Evolutionary conservation across 2,113 vertebrate species (phyloP), one percentile per base, ranked within the genome.

Genomic region (Eptesicus fuscus): DNA sequence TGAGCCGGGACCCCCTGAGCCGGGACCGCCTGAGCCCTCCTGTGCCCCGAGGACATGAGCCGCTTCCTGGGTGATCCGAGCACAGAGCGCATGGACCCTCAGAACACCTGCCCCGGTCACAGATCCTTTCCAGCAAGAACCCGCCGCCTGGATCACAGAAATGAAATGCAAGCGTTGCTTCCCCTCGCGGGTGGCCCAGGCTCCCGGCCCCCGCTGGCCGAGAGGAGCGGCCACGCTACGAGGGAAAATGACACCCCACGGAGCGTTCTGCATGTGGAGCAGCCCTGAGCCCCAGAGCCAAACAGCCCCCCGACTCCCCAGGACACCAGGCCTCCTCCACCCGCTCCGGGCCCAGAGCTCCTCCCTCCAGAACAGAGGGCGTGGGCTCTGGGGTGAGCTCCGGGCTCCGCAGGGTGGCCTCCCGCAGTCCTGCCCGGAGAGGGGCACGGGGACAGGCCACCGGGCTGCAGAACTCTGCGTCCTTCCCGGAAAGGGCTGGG

Each of bases 131-230:
- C 30, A 22, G 42, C 35, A 56, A 53, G 12, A 44, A n/a, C 18
- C 13, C 3, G 8, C 1, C 30, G 14, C 12, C 22, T 0, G 8
- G 44, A 63, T 59, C 49, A 22, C 49, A 67, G 4, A 44, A 82
- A 67, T 79, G 17, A 37, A 51, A n/a, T 25, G 10, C 25, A 40
- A 51, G 23, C 10, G 16, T 63, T 6, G 7, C 35, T 17, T 65
- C 53, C 8, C 49, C 20, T 44, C 32, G 17, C 63, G 17, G 4
- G 4, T 9, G 25, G 73, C 9, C 13, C 8, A 44, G n/a, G 9
- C 56, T 40, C 12, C 0, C 0, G 1, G 10, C 10, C 2, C 17
- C n/a, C 37, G 4, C 0, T 0, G 22, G 1, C 23, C 32, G 9
- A 18, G 6, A 13, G 11, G 8, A 88, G 22, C 1, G 23, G 32